These are phyloP conservation scores for Aphelinus certus DNA, from an alignment of 1,140 invertebrate species.

Conservation along the genomic window DNA sequence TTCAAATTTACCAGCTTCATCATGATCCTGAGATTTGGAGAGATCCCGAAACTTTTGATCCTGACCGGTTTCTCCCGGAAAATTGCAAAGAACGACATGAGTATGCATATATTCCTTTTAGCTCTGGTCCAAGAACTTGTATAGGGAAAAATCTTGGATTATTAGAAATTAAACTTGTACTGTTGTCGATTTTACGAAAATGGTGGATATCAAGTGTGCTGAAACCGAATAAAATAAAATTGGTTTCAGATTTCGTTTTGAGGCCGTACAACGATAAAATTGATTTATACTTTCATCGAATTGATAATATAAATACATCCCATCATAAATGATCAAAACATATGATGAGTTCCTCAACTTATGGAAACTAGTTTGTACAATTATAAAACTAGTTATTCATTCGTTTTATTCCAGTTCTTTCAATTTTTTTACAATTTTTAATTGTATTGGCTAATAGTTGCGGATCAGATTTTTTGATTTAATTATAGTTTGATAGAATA, in stretches of 20 bases:
- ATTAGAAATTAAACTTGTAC: constrained; percentile 68
- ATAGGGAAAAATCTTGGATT: constrained; percentile 66
- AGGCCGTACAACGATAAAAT: constrained; percentile 46
- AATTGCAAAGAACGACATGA: constrained; percentile 64
- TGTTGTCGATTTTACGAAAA: constrained; percentile 66
- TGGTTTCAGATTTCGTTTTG: constrained; percentile 47
- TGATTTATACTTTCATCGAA: constrained; percentile 40
- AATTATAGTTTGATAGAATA: too few species aligned
- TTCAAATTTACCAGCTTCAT: constrained; percentile 70
- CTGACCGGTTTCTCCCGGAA: constrained; percentile 67
- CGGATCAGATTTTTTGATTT: too few species aligned
- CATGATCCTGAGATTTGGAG: constrained; percentile 64
- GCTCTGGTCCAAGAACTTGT: constrained; percentile 50
- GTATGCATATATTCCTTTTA: constrained; percentile 69
- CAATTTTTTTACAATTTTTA: too few species aligned
- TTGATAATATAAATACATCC: constrained; percentile 18
- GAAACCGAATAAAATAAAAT: constrained; percentile 49
- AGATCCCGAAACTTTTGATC: constrained; percentile 77
- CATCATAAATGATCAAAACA: too few species aligned
- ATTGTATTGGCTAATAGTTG: too few species aligned
- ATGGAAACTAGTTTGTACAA: too few species aligned
- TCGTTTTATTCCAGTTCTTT: too few species aligned
- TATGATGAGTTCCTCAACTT: too few species aligned
- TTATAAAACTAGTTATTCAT: too few species aligned
- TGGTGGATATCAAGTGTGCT: constrained; percentile 65